Conservation (phyloP, 1,140 invertebrate species). For the Drosophila pectinifera region DNA sequence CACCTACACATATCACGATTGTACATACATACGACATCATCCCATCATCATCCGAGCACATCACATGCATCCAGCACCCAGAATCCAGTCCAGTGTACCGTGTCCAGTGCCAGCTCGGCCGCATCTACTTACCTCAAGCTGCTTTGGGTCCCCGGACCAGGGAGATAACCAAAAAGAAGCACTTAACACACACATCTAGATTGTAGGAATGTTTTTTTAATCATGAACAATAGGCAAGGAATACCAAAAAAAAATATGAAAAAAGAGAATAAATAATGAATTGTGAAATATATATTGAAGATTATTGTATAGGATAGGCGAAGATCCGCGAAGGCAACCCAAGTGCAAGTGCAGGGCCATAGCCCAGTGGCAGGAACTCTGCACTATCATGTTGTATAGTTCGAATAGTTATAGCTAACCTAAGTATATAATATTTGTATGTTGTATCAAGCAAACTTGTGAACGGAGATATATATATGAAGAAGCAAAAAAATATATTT, state of each 20-base stretch:
- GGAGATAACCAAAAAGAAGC: slow-evolving; percentile 26
- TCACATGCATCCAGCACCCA: background rate
- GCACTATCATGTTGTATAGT: slow-evolving; percentile 35
- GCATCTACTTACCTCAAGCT: slow-evolving; percentile 46
- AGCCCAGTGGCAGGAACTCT: slow-evolving; percentile 10
- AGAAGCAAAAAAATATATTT: slow-evolving; percentile 67
- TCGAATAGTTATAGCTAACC: slow-evolving; percentile 42
- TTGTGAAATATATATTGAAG: slow-evolving; percentile 3
- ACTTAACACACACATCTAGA: slow-evolving; percentile 12
- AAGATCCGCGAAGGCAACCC: slow-evolving; percentile 4
- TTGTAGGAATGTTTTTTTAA: slow-evolving; percentile 20
- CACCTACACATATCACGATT: slow-evolving; percentile 24
- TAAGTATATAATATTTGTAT: slow-evolving; percentile 36
- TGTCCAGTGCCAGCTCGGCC: slow-evolving; percentile 33
- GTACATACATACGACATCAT: slow-evolving; percentile 32
- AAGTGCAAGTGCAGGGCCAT: slow-evolving; percentile 11
- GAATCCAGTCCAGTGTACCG: slow-evolving; percentile 36
- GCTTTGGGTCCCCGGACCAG: slow-evolving; percentile 5
- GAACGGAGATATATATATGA: slow-evolving; percentile 30
- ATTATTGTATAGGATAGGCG: background rate
- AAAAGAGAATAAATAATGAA: slow-evolving; percentile 9
- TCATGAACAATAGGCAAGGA: slow-evolving; percentile 40
- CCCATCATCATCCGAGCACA: slow-evolving; percentile 6
- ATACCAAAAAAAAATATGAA: slow-evolving; percentile 24
- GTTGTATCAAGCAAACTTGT: slow-evolving; percentile 24